Evolutionary conservation across 2,113 vertebrate genomes (phyloP).

Genomic region (Myiagra hebetior): DNA sequence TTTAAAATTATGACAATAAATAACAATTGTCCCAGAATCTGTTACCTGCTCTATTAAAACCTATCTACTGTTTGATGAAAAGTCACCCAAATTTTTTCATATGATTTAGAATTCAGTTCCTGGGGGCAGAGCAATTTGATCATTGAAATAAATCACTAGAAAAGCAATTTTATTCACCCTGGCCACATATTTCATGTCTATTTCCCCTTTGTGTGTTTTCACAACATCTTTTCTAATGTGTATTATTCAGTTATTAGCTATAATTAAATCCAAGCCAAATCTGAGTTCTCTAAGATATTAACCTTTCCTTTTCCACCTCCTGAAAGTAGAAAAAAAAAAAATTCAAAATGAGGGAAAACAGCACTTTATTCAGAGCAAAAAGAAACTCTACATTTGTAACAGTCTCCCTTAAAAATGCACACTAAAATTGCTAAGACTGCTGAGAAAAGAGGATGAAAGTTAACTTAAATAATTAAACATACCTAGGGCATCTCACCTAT

Average conservation of each 20-base stretch:
- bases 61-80: not conserved
- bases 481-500: not conserved
- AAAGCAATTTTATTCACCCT: not conserved
- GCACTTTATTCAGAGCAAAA: not conserved
- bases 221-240: not conserved
- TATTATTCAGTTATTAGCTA: not conserved
- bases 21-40: not conserved
- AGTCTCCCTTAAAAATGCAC: not conserved
- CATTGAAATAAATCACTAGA: not conserved
- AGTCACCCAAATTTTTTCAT: not conserved
- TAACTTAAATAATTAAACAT: slow-evolving; percentile 35
- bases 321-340: not conserved
- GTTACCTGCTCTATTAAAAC: not conserved
- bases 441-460: not conserved
- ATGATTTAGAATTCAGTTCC: not conserved
- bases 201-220: not conserved
- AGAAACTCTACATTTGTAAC: not conserved
- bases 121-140: not conserved
- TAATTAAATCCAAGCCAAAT: not conserved
- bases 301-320: not conserved
- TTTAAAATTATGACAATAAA: not conserved
- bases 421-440: not conserved
- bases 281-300: not conserved
- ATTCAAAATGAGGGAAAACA: not conserved
- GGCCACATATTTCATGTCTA: not conserved